Base-by-base conservation (phyloP, 2,888 invertebrate genomes). In the Megamerina dolium region DNA sequence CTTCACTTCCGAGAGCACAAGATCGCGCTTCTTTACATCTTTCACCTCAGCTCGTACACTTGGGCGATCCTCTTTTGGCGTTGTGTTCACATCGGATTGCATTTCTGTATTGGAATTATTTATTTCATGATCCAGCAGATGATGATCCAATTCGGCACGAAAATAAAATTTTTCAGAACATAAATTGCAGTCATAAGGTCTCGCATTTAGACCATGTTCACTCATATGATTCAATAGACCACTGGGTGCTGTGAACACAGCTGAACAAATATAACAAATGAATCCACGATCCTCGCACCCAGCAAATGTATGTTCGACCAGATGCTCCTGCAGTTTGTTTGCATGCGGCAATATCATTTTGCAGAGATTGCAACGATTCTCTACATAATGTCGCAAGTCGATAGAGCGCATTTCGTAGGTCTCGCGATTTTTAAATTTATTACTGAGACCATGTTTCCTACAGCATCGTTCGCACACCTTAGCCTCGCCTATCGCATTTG, bases 301-400 rank as follows among this genome's bases (percentile, higher is more conserved):
- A 19, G 87, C 87, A 63, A 91, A 94, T 1, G 89, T 91, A 68
- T 95, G 94, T 59, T 94, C 92, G 47, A 94, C 92, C 45, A 93
- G 75, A 64, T 93, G 93, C 46, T 83, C 81, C 68, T 91, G 93
- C 2, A 94, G 77, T 48, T 90, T 83, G 27, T 85, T 79, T 0
- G 88, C 83, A 2, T 87, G 85, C 33, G 86, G 82, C 33, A 87
- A 78, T 8, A 84, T 78, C 54, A 84, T 80, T 41, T 84, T 78
- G 61, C 94, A 94, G 3, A 94, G 76, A 49, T 85, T 80, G 60
- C 93, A 93, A 4, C 67, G 66, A 41, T 66, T 63, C 46, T 70
- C 71, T 13, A 63, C 46, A 41, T 74, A 75, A 1, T 40, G 44
- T 5, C 45, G 43, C 3, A 41, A 31, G 2, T 51, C 40, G 19